Percentiles rank a stretch among this genome's conserved stretches.
These are phyloP conservation scores for Andrena camellia DNA, from an alignment of 2,888 invertebrate genomes.

Conservation along the genomic window DNA sequence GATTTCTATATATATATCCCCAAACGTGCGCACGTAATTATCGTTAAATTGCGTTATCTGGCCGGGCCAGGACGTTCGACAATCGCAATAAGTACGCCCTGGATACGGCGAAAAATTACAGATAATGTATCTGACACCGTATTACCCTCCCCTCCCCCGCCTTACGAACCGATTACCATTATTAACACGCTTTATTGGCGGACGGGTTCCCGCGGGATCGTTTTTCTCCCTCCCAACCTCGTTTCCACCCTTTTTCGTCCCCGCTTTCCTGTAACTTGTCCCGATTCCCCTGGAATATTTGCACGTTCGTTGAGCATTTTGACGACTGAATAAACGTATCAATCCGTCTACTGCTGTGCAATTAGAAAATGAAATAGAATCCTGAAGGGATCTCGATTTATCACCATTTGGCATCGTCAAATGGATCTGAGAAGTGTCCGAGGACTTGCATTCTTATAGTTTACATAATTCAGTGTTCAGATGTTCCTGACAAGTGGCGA, in stretches of 20 bases:
- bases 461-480: too few species aligned
- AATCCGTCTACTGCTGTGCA: background rate
- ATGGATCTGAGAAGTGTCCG: too few species aligned
- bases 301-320: slow-evolving; percentile 30
- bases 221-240: slow-evolving; percentile 6
- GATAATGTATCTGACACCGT: slow-evolving; percentile 49
- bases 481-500: background rate
- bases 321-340: slow-evolving; percentile 49
- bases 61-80: background rate
- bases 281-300: slow-evolving; percentile 36
- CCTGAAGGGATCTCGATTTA: background rate
- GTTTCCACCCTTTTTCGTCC: slow-evolving; percentile 1
- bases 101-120: slow-evolving; percentile 37
- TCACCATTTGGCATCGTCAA: too few species aligned
- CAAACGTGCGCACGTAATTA: slow-evolving; percentile 35
- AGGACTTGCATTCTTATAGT: too few species aligned
- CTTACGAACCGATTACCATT: slow-evolving; percentile 60
- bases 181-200: slow-evolving; percentile 64
- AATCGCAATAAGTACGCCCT: slow-evolving; percentile 28
- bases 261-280: slow-evolving; percentile 12
- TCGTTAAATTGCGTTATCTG: slow-evolving; percentile 45
- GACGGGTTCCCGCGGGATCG: slow-evolving; percentile 32
- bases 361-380: background rate
- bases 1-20: slow-evolving; percentile 23
- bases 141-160: slow-evolving; percentile 25